These are phyloP conservation scores for Charadrius vociferus DNA, from an alignment of 2,113 vertebrate species.

Conservation along the genomic window DNA sequence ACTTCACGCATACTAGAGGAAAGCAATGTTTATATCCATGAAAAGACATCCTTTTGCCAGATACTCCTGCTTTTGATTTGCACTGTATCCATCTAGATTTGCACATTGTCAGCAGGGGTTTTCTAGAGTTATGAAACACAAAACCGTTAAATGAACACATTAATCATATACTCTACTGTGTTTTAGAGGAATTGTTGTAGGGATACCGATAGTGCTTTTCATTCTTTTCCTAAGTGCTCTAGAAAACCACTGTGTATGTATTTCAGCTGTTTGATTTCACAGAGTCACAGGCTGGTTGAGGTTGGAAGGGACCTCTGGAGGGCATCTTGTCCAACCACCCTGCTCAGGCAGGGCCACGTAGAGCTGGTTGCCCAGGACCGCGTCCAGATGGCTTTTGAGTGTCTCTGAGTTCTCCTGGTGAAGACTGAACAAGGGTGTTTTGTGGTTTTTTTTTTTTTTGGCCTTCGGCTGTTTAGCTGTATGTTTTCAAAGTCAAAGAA, in stretches of 20 bases:
- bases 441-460: background rate
- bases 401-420: background rate
- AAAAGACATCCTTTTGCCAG: slow-evolving; percentile 30
- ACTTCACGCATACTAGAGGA: slow-evolving; percentile 39
- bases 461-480: background rate
- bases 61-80: slow-evolving; percentile 50
- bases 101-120: background rate
- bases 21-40: slow-evolving; percentile 43
- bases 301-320: background rate
- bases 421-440: background rate
- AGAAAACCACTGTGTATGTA: background rate
- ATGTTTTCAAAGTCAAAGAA: background rate
- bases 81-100: background rate
- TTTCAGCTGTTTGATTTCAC: background rate
- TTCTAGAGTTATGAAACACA: slow-evolving; percentile 23
- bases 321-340: background rate
- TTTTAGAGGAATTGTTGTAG: background rate
- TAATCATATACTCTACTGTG: background rate
- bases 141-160: background rate
- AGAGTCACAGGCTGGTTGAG: background rate
- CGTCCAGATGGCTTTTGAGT: background rate
- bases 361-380: background rate
- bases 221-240: background rate
- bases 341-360: background rate
- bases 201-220: background rate